Percentiles rank a stretch among this genome's conserved stretches.
phyloP scores from a whole-genome alignment of 1,140 invertebrate species.

The Drosophila nikananu region DNA sequence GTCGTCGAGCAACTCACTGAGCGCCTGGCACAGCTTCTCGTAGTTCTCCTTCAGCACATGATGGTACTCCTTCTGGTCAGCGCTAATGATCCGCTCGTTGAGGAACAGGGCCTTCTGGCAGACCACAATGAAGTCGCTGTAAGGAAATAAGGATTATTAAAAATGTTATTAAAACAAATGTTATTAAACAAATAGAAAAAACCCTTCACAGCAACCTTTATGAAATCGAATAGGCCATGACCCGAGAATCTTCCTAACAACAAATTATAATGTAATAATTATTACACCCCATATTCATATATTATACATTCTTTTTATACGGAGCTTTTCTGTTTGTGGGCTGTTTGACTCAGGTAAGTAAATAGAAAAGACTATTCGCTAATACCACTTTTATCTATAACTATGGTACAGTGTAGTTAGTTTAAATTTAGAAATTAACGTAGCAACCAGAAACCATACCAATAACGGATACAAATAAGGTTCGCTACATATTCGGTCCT shows the following conservation, averaged over 20 bases:
- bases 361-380: background rate
- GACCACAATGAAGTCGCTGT: constrained; percentile 94
- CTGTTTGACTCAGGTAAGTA: background rate
- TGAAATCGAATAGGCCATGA: constrained; percentile 11
- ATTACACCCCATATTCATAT: background rate
- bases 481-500: background rate
- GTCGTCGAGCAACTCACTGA: constrained; percentile 89
- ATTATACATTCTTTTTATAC: constrained; percentile 16
- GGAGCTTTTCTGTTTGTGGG: constrained; percentile 3
- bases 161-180: background rate
- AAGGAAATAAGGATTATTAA: constrained; percentile 21
- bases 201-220: no score
- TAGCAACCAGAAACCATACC: background rate
- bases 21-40: constrained; percentile 92
- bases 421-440: background rate
- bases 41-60: constrained; percentile 94
- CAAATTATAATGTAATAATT: no score
- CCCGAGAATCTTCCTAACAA: background rate
- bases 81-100: constrained; percentile 93
- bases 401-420: background rate
- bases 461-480: background rate
- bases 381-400: background rate
- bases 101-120: constrained; percentile 95
- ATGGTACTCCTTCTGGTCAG: constrained; percentile 96
- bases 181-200: background rate